These are phyloP conservation scores for Corydoras maculifer DNA, from an alignment of 2,113 vertebrate species.

Conservation along the genomic window DNA sequence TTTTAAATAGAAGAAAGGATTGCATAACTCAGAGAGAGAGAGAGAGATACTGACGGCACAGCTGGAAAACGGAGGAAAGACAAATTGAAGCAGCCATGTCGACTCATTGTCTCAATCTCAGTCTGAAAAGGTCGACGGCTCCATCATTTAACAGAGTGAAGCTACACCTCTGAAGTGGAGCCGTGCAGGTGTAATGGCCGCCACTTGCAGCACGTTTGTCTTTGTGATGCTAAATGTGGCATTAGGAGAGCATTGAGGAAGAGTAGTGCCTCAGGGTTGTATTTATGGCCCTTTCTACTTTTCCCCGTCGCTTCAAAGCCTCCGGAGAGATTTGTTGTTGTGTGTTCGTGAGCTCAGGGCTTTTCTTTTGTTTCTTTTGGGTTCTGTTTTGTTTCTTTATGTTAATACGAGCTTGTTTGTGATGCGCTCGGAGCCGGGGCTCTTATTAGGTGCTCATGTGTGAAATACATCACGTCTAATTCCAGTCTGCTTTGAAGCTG, in stretches of 20 bases:
- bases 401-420: not conserved
- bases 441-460: not conserved
- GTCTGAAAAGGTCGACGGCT: conserved; percentile 17
- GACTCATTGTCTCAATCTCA: conserved; percentile 10
- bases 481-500: conserved; percentile 11
- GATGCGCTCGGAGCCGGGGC: not conserved
- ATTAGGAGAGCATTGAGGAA: conserved; percentile 2
- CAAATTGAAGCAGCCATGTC: conserved; percentile 27
- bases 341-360: not conserved
- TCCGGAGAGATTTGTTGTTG: conserved; percentile 6
- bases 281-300: conserved; percentile 2
- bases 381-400: conserved; percentile 3
- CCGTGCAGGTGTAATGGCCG: conserved; percentile 20
- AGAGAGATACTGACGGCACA: not conserved
- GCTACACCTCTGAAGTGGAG: conserved; percentile 21
- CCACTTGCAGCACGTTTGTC: not conserved
- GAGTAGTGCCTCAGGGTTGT: conserved; percentile 9
- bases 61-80: not conserved
- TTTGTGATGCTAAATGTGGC: conserved; percentile 28
- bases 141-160: conserved; percentile 17
- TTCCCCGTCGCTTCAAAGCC: not conserved
- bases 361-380: not conserved
- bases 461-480: not conserved
- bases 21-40: too few species aligned
- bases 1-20: too few species aligned